Percentiles rank a stretch among this genome's conserved stretches.
These are phyloP conservation scores for Cephalotes varians DNA, from an alignment of 2,888 invertebrate species.

Conservation along the genomic window DNA sequence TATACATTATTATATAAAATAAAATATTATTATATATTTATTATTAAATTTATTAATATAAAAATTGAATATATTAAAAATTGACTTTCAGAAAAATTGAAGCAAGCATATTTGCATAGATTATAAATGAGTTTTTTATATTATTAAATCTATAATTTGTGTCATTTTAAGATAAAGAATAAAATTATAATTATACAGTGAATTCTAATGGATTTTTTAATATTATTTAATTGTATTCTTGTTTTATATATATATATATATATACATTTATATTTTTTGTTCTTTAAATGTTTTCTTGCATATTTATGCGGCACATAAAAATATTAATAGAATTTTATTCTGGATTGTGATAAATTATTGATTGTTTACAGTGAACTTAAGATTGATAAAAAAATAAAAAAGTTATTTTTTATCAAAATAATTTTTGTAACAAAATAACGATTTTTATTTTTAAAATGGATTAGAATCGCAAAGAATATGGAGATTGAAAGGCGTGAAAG, in stretches of 20 bases:
- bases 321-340: background rate
- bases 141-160: background rate
- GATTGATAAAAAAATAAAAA: background rate
- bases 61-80: background rate
- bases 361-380: background rate
- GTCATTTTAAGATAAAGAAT: background rate
- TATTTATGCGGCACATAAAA: background rate
- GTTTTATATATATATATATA: background rate
- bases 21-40: no score
- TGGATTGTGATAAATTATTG: background rate
- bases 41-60: slow-evolving; percentile 9
- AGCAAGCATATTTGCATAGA: background rate
- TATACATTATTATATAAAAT: no score
- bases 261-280: background rate
- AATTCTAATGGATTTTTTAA: background rate
- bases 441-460: slow-evolving; percentile 12
- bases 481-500: slow-evolving; percentile 35
- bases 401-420: no score
- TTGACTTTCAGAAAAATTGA: background rate
- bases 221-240: background rate
- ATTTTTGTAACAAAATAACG: background rate
- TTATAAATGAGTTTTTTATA: background rate
- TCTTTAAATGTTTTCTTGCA: background rate
- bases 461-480: background rate
- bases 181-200: background rate